phyloP scores from a whole-genome alignment of 2,888 invertebrate genomes.

The Crioceris asparagi region DNA sequence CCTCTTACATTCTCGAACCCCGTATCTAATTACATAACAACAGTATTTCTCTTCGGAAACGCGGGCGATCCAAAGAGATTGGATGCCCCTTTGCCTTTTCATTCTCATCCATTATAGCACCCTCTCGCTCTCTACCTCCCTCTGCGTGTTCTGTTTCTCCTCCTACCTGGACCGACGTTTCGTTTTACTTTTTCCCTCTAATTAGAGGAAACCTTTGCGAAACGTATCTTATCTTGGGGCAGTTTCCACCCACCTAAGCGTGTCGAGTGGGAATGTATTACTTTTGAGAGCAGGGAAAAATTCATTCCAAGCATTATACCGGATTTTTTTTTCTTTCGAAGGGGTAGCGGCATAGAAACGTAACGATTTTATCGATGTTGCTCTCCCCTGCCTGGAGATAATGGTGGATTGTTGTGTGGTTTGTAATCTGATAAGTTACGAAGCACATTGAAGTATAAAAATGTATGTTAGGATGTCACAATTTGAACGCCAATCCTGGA shows the following conservation, averaged over 20 bases:
- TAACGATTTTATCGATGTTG: no score
- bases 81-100: constrained; percentile 19
- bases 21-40: constrained; percentile 38
- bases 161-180: constrained; percentile 18
- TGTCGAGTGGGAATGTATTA: not conserved
- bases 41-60: constrained; percentile 33
- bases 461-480: no score
- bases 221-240: constrained; percentile 13
- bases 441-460: no score
- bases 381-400: no score
- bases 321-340: not conserved
- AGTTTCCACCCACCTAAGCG: constrained; percentile 5
- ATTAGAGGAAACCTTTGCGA: constrained; percentile 22
- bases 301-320: no score
- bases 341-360: not conserved
- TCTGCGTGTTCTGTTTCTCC: constrained; percentile 13
- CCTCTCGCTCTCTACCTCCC: no score
- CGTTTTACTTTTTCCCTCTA: constrained; percentile 20
- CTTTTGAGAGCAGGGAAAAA: not conserved
- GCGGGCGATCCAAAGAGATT: constrained; percentile 25
- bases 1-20: constrained; percentile 32
- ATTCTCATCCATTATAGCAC: no score
- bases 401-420: no score
- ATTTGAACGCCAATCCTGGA: no score
- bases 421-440: no score